Conservation (phyloP, 2,113 vertebrate species). For the Channa argus region DNA sequence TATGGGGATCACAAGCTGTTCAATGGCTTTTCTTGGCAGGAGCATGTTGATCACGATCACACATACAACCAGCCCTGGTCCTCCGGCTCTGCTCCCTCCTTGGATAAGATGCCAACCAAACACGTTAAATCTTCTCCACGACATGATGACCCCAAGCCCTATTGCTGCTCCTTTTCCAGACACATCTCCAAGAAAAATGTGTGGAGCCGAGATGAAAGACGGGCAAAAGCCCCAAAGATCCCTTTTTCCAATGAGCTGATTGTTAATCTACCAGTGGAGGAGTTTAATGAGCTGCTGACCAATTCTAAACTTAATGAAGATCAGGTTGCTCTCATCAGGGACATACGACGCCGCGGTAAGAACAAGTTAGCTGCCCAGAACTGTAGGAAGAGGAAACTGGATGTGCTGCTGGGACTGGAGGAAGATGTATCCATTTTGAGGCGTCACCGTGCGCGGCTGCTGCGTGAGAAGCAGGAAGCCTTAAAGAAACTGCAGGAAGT, state of each 20-base stretch:
- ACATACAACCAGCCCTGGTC: slow-evolving; percentile 91
- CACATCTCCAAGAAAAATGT: slow-evolving; percentile 82
- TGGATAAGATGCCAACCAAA: slow-evolving; percentile 24
- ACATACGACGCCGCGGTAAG: slow-evolving; percentile 95
- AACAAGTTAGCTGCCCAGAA: slow-evolving; percentile 98
- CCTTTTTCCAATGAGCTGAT: slow-evolving; percentile 95
- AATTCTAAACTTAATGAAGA: slow-evolving; percentile 89
- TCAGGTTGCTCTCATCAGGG: slow-evolving; percentile 91
- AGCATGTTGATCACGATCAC: slow-evolving; percentile 93
- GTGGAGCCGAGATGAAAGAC: slow-evolving; percentile 88
- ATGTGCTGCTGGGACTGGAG: slow-evolving; percentile 89
- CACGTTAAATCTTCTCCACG: slow-evolving; percentile 1
- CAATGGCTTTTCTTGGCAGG: slow-evolving; percentile 87
- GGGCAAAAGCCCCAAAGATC: slow-evolving; percentile 89
- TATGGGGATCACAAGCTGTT: slow-evolving; percentile 86
- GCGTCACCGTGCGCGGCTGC: slow-evolving; percentile 86
- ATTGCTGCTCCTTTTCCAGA: background rate
- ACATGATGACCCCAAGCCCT: slow-evolving; percentile 15
- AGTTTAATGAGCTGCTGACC: slow-evolving; percentile 93
- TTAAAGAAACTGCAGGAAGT: slow-evolving; percentile 89
- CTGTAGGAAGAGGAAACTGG: slow-evolving; percentile 93
- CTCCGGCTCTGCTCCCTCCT: slow-evolving; percentile 20
- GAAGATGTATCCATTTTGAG: slow-evolving; percentile 88
- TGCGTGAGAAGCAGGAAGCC: slow-evolving; percentile 91
- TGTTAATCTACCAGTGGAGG: slow-evolving; percentile 94